Conservation (phyloP, 2,888 invertebrate genomes). For the Margaritifera margaritifera region DNA sequence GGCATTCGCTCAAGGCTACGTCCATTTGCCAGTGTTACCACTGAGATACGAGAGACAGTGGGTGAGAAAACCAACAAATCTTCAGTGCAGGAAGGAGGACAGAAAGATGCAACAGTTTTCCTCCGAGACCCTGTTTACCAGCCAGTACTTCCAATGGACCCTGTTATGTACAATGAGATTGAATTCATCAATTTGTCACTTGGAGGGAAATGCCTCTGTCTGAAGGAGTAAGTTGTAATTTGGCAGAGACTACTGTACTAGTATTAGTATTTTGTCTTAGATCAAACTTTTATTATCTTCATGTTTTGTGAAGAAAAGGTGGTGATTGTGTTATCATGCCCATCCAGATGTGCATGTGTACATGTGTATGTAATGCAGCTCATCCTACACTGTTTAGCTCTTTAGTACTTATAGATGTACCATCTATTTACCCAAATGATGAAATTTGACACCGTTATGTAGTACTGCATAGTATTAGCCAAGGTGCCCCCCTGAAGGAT, state of each 20-base stretch:
- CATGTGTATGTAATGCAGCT: too few relatives aligned
- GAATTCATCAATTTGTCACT: conserved; percentile 43
- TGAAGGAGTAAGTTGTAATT: conserved; percentile 47
- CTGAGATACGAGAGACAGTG: conserved; percentile 16
- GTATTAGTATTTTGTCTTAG: neutral
- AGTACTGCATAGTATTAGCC: too few relatives aligned
- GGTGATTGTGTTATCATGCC: too few relatives aligned
- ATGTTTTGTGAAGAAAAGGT: too few relatives aligned
- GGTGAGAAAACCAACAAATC: conserved; percentile 24
- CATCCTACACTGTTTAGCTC: too few relatives aligned
- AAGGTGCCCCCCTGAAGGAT: too few relatives aligned
- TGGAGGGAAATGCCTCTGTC: conserved; percentile 37
- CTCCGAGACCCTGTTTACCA: conserved; percentile 21
- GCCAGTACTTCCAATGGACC: conserved; percentile 41
- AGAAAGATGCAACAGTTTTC: neutral
- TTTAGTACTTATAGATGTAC: too few relatives aligned
- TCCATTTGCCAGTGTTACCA: conserved; percentile 41
- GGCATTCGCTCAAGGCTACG: conserved; percentile 42
- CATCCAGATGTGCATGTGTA: too few relatives aligned
- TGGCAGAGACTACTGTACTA: neutral
- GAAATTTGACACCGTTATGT: too few relatives aligned
- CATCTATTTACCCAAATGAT: too few relatives aligned
- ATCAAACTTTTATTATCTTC: too few relatives aligned
- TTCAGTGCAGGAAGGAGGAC: conserved; percentile 13
- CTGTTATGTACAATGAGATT: conserved; percentile 54